Evolutionary conservation across 2,797 vertebrate species (phyloP).

Genomic region (Pangasius macronema): DNA sequence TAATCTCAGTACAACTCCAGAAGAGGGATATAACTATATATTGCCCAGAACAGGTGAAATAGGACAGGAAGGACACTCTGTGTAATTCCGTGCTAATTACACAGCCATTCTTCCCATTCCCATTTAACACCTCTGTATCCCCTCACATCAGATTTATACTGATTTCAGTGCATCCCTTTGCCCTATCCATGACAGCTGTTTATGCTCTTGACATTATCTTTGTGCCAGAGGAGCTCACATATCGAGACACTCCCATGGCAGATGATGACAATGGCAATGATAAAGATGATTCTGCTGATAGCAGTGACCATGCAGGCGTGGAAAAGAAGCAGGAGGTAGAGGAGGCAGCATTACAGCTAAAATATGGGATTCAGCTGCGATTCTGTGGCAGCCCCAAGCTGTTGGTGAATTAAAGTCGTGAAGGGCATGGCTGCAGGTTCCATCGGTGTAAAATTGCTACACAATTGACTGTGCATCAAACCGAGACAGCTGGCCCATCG

Average conservation of each 20-base stretch:
- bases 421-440: slow-evolving; percentile 62
- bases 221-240: slow-evolving; percentile 22
- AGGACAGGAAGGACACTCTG: background rate
- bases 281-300: slow-evolving; percentile 39
- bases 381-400: slow-evolving; percentile 62
- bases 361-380: slow-evolving; percentile 68
- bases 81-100: background rate
- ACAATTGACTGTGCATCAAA: slow-evolving; percentile 61
- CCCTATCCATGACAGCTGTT: slow-evolving; percentile 32
- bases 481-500: slow-evolving; percentile 45
- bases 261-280: slow-evolving; percentile 44
- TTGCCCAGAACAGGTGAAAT: background rate
- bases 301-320: slow-evolving; percentile 44
- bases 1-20: background rate
- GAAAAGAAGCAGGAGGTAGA: slow-evolving; percentile 55
- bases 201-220: slow-evolving; percentile 41
- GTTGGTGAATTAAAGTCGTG: slow-evolving; percentile 68
- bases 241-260: slow-evolving; percentile 26
- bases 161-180: slow-evolving; percentile 1
- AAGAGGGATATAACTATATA: background rate
- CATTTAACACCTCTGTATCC: background rate
- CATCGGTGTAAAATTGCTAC: slow-evolving; percentile 59
- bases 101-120: background rate
- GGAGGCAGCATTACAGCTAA: slow-evolving; percentile 72
- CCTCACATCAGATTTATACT: background rate